phyloP scores from a whole-genome alignment of 1,140 invertebrate species.

The Amyelois transitella region DNA sequence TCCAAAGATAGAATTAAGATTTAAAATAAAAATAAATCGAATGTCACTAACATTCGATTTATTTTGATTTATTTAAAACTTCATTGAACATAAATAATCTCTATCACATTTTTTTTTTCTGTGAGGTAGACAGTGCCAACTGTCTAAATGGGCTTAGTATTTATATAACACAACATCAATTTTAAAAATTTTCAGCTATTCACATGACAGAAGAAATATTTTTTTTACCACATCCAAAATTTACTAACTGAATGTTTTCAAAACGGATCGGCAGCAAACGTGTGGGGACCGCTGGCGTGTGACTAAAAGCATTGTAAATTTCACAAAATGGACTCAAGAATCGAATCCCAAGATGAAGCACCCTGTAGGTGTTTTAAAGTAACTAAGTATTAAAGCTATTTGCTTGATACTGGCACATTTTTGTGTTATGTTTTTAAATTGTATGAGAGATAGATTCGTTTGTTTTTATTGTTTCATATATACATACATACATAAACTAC shows the following conservation, averaged over 20 bases:
- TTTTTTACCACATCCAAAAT: conserved; percentile 21
- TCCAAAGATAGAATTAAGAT: too few relatives aligned
- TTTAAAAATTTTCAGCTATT: background rate
- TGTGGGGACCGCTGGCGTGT: conserved; percentile 51
- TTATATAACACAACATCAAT: background rate
- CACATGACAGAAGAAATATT: background rate
- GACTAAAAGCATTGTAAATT: conserved; percentile 72
- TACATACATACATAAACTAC: too few relatives aligned
- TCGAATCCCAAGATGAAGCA: background rate
- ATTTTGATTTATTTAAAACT: background rate
- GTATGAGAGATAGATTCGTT: too few relatives aligned
- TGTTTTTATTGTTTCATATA: too few relatives aligned
- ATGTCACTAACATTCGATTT: background rate
- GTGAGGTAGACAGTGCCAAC: too few relatives aligned
- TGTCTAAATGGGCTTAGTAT: too few relatives aligned
- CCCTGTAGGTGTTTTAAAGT: background rate
- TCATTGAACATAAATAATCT: background rate
- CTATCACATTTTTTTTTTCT: background rate
- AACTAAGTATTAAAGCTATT: background rate
- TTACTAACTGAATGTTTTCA: conserved; percentile 6
- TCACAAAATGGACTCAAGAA: conserved; percentile 20
- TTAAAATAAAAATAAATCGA: too few relatives aligned
- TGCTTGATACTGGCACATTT: background rate
- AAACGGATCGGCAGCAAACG: conserved; percentile 45
- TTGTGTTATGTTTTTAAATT: background rate